Evolutionary conservation across 2,888 invertebrate species (phyloP).

Genomic region (Pyrochroa serraticornis): DNA sequence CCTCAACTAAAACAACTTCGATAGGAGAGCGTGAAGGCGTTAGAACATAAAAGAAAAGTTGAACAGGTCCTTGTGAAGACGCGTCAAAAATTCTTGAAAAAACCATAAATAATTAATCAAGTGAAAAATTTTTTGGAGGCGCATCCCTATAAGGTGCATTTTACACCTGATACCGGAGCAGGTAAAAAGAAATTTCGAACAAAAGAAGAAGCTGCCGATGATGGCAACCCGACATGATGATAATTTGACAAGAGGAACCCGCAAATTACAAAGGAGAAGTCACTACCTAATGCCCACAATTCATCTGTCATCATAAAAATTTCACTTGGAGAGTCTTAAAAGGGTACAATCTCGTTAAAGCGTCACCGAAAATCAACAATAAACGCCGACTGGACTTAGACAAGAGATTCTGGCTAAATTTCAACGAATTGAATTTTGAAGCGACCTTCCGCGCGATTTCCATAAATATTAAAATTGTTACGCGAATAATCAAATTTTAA

Average conservation of each 20-base stretch:
- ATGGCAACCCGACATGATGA: conserved; percentile 39
- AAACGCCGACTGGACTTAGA: neutral
- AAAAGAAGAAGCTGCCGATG: conserved; percentile 25
- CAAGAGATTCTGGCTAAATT: too few relatives aligned
- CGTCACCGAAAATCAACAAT: neutral
- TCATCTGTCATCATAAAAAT: conserved; percentile 49
- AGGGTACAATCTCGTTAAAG: conserved; percentile 22
- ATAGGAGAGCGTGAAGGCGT: conserved; percentile 12
- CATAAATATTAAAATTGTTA: too few relatives aligned
- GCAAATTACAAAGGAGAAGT: conserved; percentile 41
- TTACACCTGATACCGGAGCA: conserved; percentile 27
- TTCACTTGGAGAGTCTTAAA: conserved; percentile 27
- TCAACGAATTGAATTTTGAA: too few relatives aligned
- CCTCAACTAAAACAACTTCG: conserved; percentile 22
- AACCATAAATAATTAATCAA: conserved; percentile 23
- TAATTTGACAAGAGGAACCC: conserved; percentile 51
- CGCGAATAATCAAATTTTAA: too few relatives aligned
- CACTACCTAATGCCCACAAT: conserved; percentile 45
- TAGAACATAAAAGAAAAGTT: conserved; percentile 15
- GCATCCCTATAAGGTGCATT: conserved; percentile 8
- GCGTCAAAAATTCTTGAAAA: conserved; percentile 5
- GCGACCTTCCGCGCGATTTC: too few relatives aligned
- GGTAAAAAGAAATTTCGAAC: conserved; percentile 25
- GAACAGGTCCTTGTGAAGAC: conserved; percentile 21
- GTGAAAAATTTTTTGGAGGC: conserved; percentile 5